Evolutionary conservation across 2,113 vertebrate genomes (phyloP).

Genomic region (Xiphias gladius): DNA sequence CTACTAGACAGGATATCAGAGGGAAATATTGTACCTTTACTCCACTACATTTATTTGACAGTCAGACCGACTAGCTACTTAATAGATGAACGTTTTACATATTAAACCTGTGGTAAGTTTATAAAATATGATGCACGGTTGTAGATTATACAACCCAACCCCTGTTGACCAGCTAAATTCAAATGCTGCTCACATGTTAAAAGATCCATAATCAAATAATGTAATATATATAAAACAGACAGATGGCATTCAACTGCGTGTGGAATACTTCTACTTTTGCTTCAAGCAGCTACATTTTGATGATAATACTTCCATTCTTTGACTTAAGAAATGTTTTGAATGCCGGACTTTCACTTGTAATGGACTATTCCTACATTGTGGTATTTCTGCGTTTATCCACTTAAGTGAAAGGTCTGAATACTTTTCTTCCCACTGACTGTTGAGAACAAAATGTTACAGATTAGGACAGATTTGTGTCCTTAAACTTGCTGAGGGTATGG

Average conservation of each 20-base stretch:
- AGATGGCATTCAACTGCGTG: neutral
- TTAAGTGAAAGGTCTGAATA: neutral
- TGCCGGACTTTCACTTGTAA: neutral
- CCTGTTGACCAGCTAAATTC: neutral
- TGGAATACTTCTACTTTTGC: neutral
- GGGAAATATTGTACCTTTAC: neutral
- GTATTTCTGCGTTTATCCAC: neutral
- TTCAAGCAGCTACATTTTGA: neutral
- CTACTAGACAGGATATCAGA: neutral
- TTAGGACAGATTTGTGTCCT: neutral
- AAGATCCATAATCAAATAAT: constrained; percentile 1
- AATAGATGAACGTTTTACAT: neutral
- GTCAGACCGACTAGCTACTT: neutral
- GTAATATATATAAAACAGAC: neutral
- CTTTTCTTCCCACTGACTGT: neutral
- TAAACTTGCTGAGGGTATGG: neutral
- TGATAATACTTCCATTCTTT: neutral
- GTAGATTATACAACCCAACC: no score
- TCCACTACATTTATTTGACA: neutral
- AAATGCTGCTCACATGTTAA: neutral
- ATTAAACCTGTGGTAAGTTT: neutral
- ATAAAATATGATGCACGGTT: neutral
- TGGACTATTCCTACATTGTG: neutral
- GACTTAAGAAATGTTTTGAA: neutral
- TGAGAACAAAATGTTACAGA: neutral